Conservation (phyloP, 2,113 vertebrate genomes). For the Saccopteryx bilineata region DNA sequence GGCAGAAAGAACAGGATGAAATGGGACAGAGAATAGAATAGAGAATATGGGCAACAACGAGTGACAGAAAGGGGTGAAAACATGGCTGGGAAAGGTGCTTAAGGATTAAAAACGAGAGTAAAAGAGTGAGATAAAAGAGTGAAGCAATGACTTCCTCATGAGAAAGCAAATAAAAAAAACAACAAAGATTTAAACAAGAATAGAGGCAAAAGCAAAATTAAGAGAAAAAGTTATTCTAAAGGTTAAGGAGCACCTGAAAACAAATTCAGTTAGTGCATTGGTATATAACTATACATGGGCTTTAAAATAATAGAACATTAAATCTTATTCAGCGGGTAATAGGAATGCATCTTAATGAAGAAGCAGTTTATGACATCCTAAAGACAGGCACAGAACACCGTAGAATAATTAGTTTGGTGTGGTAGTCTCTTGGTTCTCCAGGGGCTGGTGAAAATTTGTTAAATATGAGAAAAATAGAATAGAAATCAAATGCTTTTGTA, state of each 20-base stretch:
- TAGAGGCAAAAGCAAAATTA: constrained; percentile 35
- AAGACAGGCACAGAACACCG: background rate
- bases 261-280: background rate
- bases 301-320: constrained; percentile 6
- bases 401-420: background rate
- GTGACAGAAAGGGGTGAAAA: constrained; percentile 28
- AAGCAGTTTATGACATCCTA: background rate
- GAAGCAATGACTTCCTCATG: background rate
- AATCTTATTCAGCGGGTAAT: background rate
- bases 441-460: background rate
- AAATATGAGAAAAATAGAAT: background rate
- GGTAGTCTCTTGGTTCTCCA: background rate
- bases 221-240: constrained; percentile 38
- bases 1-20: constrained; percentile 79
- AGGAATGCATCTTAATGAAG: background rate
- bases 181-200: constrained; percentile 8
- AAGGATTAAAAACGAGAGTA: background rate
- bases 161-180: background rate
- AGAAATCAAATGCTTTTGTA: background rate
- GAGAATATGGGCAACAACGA: constrained; percentile 35
- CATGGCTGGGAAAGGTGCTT: background rate
- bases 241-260: background rate
- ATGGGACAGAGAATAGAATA: constrained; percentile 68
- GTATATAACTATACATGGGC: background rate
- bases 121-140: background rate